Evolutionary conservation across 2,888 invertebrate species (phyloP), one percentile per base, ranked within the genome.

Genomic region (Rhagonycha fulva): DNA sequence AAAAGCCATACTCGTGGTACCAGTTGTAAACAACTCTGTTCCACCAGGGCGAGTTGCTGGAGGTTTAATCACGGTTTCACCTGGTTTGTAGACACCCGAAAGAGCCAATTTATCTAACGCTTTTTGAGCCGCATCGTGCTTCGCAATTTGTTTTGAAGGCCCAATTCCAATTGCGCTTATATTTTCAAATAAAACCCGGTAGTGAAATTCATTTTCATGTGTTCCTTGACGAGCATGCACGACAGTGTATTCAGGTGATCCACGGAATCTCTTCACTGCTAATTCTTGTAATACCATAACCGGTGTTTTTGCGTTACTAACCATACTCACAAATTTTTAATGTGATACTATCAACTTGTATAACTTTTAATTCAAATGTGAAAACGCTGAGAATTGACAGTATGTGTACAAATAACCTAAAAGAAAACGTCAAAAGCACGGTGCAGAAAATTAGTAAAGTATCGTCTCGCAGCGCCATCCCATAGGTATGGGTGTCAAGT

Each of bases 281-380:
- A 92, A 88, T 85, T 93, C 93, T 84, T 93, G 93, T 14, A 93
- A 87, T 3, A 92, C 89, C 62, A 93, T 92, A 7, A 92, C 91
- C 1, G 93, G 91, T 0, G 92, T 93, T 86, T 93, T 93, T 81
- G 89, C 88, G 74, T 80, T 84, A 68, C 76, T 82, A 12, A 78
- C 73, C 74, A 74, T 76, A 24, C 4, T 66, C 0, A 4, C 5
- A 32, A 5, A 12, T 1, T 32, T 32, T 12, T 12, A 32, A 32
- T n/a, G n/a, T 0, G 19, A 2, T 47, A 7, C n/a, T n/a, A n/a
- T 2, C 9, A 47, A 47, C n/a, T n/a, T 47, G 0, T 47, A n/a
- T n/a, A n/a, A 47, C n/a, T n/a, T 47, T 4, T 12, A 12, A 32
- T 12, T 32, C 12, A 47, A 47, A 47, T 47, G 0, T 1, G n/a